Evolutionary conservation across 2,113 vertebrate species (phyloP).

Genomic region (Anoura caudifer): DNA sequence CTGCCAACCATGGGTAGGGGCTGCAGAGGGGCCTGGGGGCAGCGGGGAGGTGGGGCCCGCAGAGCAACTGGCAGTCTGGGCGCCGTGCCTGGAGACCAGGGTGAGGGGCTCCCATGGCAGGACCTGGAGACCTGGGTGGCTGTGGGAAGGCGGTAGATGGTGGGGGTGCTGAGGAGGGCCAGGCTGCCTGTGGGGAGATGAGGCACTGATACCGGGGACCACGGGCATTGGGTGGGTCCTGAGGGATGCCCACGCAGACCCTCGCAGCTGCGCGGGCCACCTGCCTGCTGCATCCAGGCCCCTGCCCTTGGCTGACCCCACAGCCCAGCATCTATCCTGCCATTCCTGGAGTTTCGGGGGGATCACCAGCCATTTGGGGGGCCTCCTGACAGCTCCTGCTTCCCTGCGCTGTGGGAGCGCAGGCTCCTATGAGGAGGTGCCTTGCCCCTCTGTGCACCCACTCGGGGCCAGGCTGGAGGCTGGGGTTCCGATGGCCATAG

Average conservation of each 20-base stretch:
- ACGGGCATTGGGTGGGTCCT: not conserved
- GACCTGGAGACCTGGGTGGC: rapidly evolving
- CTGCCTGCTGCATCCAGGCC: too few relatives aligned
- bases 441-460: not conserved
- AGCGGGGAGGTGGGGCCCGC: too few relatives aligned
- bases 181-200: not conserved
- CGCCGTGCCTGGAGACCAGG: rapidly evolving
- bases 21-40: rapidly evolving
- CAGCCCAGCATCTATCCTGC: not conserved
- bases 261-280: too few relatives aligned
- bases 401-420: rapidly evolving
- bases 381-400: rapidly evolving
- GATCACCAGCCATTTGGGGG: rapidly evolving
- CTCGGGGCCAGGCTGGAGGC: not conserved
- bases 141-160: too few relatives aligned
- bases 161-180: not conserved
- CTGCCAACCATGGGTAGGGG: not conserved
- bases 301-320: not conserved
- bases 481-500: not conserved
- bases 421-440: not conserved
- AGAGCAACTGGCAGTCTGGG: not conserved
- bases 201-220: rapidly evolving
- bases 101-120: rapidly evolving
- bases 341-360: not conserved
- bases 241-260: rapidly evolving